Base-by-base conservation (phyloP, 2,113 vertebrate genomes). In the Mohoua ochrocephala region DNA sequence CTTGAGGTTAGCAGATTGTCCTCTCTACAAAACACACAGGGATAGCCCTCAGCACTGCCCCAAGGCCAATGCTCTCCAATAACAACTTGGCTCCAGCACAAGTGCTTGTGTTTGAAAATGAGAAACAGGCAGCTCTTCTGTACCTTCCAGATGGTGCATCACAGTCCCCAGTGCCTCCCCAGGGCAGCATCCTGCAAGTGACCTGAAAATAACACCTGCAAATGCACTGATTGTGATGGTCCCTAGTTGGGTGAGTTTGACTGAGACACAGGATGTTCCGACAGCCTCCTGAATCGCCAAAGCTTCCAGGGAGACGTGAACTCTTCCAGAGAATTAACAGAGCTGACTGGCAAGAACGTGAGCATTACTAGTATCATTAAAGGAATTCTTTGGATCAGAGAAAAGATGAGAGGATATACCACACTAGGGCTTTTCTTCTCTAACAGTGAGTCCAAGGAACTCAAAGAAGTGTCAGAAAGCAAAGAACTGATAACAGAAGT, bases 251-350 rank as follows among this genome's bases (percentile, higher is more conserved):
- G 31, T 9, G 59, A 61, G 57, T 33, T 11, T 57, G 49, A 69
- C 16, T 11, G 37, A 73, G 45, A 19, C 39, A 35, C 35, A 30
- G 16, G 22, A 19, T 9, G 44, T 27, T 63, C 18, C 41, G 33
- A 13, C 13, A 42, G 26, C 12, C 28, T 16, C 27, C 45, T 26
- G 59, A 28, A 37, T 5, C 0, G 0, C 35, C 60, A 37, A 26
- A 60, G 26, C 42, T 31, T 24, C 63, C 0, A 2, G 35, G 35
- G 41, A 49, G 18, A 39, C 18, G 17, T 71, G 76, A 26, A 39
- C 7, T 44, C 27, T 73, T 67, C 15, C 39, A 42, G 44, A 54
- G 50, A 77, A 44, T 20, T n/a, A 77, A 37, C 0, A 5, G 42
- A 33, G 49, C 49, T 45, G 28, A 30, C 1, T 30, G 47, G 28